Conservation (phyloP, 2,113 vertebrate species). For the Apodemus speciosus region DNA sequence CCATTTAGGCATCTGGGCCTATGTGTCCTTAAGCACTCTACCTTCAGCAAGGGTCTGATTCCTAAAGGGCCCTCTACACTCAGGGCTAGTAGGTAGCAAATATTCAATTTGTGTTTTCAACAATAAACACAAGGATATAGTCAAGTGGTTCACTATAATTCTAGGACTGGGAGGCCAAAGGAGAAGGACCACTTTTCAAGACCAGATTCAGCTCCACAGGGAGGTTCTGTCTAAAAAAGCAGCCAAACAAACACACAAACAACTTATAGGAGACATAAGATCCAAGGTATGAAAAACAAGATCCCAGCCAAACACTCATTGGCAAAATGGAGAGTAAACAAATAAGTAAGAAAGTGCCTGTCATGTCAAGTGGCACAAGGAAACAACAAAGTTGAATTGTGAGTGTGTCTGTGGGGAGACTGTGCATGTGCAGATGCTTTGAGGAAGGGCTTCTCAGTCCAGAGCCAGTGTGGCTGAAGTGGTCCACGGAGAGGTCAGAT, state of each 20-base stretch:
- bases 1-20: neutral
- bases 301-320: neutral
- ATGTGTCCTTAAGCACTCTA: neutral
- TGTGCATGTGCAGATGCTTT: neutral
- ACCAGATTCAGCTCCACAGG: neutral
- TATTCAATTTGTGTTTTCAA: neutral
- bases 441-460: neutral
- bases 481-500: neutral
- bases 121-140: neutral
- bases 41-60: neutral
- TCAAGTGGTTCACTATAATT: neutral
- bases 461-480: neutral
- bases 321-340: neutral
- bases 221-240: neutral
- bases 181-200: neutral
- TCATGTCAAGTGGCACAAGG: neutral
- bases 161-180: neutral
- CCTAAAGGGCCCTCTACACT: neutral
- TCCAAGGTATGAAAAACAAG: neutral
- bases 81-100: neutral
- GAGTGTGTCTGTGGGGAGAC: neutral
- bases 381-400: neutral
- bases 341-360: neutral
- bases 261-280: neutral
- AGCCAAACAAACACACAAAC: neutral